A percentile compares a stretch with the other conserved stretches of the same genome.
Evolutionary conservation across 2,888 invertebrate species (phyloP).

Genomic region (Scaptomyza flava): DNA sequence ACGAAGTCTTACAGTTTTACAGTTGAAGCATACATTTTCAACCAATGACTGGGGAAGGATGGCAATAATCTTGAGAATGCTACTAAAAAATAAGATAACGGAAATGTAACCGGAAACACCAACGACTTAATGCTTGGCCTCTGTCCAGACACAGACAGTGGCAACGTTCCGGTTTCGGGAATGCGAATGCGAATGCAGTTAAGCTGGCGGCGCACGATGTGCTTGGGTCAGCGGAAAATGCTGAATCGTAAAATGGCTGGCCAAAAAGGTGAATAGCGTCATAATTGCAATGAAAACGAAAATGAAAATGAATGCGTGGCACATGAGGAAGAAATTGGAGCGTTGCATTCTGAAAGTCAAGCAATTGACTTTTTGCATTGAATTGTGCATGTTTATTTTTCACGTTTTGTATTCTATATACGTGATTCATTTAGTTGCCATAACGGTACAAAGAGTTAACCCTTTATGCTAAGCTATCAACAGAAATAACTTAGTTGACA

Average conservation of each 20-base stretch:
- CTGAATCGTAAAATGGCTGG: slow-evolving; percentile 19
- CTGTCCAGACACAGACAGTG: slow-evolving; percentile 23
- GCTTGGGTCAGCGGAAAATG: slow-evolving; percentile 49
- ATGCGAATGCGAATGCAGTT: slow-evolving; percentile 26
- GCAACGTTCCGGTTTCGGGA: slow-evolving; percentile 18
- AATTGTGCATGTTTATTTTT: not conserved
- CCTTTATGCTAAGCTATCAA: not conserved
- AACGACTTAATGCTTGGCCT: slow-evolving; percentile 58
- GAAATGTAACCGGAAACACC: slow-evolving; percentile 58
- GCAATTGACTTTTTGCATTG: slow-evolving; percentile 32
- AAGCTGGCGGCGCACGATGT: slow-evolving; percentile 45
- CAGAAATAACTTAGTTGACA: not conserved
- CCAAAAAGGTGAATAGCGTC: slow-evolving; percentile 44
- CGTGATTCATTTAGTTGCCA: not conserved
- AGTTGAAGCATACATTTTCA: not conserved
- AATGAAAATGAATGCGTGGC: slow-evolving; percentile 36
- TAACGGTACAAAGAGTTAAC: not conserved
- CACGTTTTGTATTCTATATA: not conserved
- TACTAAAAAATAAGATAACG: slow-evolving; percentile 43
- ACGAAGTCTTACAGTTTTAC: no score
- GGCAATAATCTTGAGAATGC: not conserved
- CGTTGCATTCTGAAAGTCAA: slow-evolving; percentile 20
- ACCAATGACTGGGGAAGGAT: not conserved
- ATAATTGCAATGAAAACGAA: slow-evolving; percentile 51
- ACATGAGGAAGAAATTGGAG: slow-evolving; percentile 19